Evolutionary conservation across 2,888 invertebrate genomes (phyloP).

Genomic region (Dynastes maya): DNA sequence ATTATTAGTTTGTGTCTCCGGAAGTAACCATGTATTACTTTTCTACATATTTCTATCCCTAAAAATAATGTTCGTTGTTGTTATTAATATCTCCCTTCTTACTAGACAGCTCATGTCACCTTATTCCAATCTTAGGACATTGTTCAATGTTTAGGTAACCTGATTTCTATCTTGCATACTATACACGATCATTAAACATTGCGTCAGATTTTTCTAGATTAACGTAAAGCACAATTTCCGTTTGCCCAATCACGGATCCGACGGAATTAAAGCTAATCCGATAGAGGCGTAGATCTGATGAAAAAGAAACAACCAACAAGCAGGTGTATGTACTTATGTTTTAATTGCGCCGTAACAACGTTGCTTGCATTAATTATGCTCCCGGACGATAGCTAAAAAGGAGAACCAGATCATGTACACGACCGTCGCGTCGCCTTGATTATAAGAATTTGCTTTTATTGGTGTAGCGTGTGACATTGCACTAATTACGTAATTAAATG

Average conservation of each 20-base stretch:
- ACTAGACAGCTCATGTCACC: no score
- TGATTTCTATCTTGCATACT: no score
- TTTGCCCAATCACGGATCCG: not conserved
- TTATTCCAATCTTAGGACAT: no score
- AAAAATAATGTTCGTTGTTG: no score
- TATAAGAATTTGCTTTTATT: slow-evolving; percentile 25
- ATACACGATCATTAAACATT: not conserved
- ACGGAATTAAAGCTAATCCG: not conserved
- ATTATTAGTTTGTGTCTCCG: no score
- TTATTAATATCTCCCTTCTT: no score
- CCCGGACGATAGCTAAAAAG: slow-evolving; percentile 6
- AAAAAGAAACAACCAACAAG: not conserved
- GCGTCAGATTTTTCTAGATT: not conserved
- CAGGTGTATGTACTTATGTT: slow-evolving; percentile 16
- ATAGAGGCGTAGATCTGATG: not conserved
- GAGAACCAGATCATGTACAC: slow-evolving; percentile 27
- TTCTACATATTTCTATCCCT: no score
- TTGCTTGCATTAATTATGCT: slow-evolving; percentile 20
- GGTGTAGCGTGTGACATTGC: slow-evolving; percentile 25
- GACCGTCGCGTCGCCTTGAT: slow-evolving; percentile 14
- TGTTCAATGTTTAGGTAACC: no score
- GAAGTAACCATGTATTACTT: no score
- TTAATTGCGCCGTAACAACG: slow-evolving; percentile 22
- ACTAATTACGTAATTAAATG: slow-evolving; percentile 35
- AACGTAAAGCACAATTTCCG: not conserved